A percentile compares a stretch with the other conserved stretches of the same genome.
These are phyloP conservation scores for Eucera pruinosa DNA, from an alignment of 2,888 invertebrate species.

Conservation along the genomic window DNA sequence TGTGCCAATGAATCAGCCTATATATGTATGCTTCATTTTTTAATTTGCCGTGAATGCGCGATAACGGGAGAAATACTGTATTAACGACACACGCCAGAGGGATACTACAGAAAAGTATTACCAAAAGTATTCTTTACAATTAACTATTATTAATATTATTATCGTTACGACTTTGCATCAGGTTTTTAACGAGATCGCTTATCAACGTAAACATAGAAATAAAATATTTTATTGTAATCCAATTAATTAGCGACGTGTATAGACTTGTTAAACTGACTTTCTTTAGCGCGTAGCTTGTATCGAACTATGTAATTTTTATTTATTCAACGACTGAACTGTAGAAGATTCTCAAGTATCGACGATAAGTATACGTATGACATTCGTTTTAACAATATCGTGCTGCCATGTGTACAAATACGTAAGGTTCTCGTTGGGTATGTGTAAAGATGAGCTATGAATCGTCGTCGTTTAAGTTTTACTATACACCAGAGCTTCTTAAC, in stretches of 20 bases:
- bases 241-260: constrained; percentile 32
- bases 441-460: constrained; percentile 48
- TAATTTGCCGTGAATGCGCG: neutral
- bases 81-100: constrained; percentile 10
- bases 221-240: constrained; percentile 37
- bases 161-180: constrained; percentile 20
- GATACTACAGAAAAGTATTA: constrained; percentile 49
- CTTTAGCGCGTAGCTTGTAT: constrained; percentile 15
- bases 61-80: neutral
- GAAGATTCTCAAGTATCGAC: neutral
- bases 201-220: constrained; percentile 44
- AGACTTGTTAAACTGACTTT: constrained; percentile 39
- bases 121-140: constrained; percentile 47
- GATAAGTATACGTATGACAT: constrained; percentile 16
- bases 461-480: constrained; percentile 26
- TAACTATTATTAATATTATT: constrained; percentile 21
- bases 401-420: constrained; percentile 53
- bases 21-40: constrained; percentile 1
- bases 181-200: constrained; percentile 31
- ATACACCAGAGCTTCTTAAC: too few relatives aligned
- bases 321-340: constrained; percentile 21
- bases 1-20: neutral
- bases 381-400: constrained; percentile 31
- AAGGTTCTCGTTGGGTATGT: constrained; percentile 38
- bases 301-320: constrained; percentile 28